These are phyloP conservation scores for Amphipoea lucens DNA, from an alignment of 2,888 invertebrate species.

Conservation along the genomic window DNA sequence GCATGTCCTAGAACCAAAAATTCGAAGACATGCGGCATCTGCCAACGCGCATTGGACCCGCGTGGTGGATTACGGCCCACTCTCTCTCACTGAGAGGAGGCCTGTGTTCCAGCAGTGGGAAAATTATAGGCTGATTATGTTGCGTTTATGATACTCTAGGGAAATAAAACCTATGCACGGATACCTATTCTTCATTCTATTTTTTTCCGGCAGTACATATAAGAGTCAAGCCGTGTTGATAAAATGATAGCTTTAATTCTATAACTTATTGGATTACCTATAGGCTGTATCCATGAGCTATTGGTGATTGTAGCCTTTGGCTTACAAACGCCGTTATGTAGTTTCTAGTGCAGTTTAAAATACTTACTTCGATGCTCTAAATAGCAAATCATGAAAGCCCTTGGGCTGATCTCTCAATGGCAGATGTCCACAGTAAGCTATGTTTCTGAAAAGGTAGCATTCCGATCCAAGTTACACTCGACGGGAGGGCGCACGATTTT, in stretches of 20 bases:
- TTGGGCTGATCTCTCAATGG: slow-evolving; percentile 18
- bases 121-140: too few species aligned
- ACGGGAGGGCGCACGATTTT: slow-evolving; percentile 19
- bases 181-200: neutral
- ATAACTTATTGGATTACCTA: neutral
- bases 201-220: neutral
- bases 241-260: neutral
- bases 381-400: slow-evolving; percentile 47
- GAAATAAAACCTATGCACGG: neutral
- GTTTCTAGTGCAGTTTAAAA: slow-evolving; percentile 33
- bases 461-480: neutral
- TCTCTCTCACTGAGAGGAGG: too few species aligned
- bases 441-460: slow-evolving; percentile 24
- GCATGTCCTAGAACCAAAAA: too few species aligned
- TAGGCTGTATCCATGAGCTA: neutral
- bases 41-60: too few species aligned
- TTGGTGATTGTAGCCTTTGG: neutral
- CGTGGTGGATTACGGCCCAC: too few species aligned
- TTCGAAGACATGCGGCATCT: too few species aligned
- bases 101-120: too few species aligned
- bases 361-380: slow-evolving; percentile 39
- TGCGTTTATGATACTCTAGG: neutral
- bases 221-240: neutral
- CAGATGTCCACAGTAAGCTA: slow-evolving; percentile 17
- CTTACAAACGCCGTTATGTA: slow-evolving; percentile 1